Base-by-base conservation (phyloP, 2,888 invertebrate species). In the Oeneis ivallda region DNA sequence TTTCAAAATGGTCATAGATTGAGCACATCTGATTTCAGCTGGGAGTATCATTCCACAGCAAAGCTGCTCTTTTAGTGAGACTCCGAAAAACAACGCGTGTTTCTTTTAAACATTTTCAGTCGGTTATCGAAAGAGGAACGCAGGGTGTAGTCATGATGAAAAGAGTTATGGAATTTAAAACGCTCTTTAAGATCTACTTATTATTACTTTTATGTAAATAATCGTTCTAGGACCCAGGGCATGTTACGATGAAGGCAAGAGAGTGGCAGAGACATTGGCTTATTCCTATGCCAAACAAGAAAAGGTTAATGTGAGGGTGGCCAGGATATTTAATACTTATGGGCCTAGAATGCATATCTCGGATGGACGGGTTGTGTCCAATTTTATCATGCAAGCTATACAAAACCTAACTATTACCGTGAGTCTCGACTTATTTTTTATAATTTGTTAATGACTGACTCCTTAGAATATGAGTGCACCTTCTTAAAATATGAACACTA, bases 321-420 rank as follows among this genome's bases (percentile, higher is more conserved):
- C 99, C 1, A 93, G 99, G 71, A 99, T 99, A 75, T 99, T 99
- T 87, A 99, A 99, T 85, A 99, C 99, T 0, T 99, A 98, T 81
- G 99, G 99, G 0, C 99, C 99, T 0, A 92, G 99, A 75, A 99
- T 99, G 99, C 99, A 99, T 80, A 98, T 98, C 94, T 98, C 98
- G 71, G 99, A 99, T 85, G 99, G 99, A 0, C 93, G 99, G 47
- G 99, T 99, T 0, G 99, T 99, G 1, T 99, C 99, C 13, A 99
- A 99, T 92, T 99, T 99, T 79, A 97, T 99, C 72, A 93, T 99
- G 72, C 99, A 99, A 89, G 98, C 99, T 0, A 88, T 99, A 65
- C 97, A 98, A 81, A 97, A 98, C 82, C 95, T 98, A 80, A 96
- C 97, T 3, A 98, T 99, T 63, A 99, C 99, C 4, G 98, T 98